Conservation (phyloP, 2,113 vertebrate species). For the Camelus bactrianus region DNA sequence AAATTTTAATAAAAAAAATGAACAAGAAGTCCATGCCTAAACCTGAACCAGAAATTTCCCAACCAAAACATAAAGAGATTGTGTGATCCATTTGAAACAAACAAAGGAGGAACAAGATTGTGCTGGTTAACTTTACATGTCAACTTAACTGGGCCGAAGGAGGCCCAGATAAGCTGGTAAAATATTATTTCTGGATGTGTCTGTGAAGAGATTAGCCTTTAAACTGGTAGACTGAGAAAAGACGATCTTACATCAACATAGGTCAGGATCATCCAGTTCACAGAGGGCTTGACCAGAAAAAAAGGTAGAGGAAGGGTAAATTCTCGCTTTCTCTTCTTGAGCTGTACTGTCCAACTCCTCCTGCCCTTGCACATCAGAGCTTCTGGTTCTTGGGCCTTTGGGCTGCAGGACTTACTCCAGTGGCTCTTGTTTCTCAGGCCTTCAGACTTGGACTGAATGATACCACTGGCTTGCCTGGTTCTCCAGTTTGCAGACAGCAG, state of each 20-base stretch:
- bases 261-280: background rate
- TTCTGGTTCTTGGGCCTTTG: background rate
- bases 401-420: background rate
- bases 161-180: background rate
- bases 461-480: background rate
- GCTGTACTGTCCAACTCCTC: background rate
- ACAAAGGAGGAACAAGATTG: background rate
- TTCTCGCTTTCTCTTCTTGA: background rate
- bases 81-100: background rate
- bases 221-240: background rate
- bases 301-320: background rate
- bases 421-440: background rate
- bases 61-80: conserved; percentile 14
- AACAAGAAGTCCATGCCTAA: conserved; percentile 29
- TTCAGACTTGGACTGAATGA: background rate
- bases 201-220: background rate
- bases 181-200: background rate
- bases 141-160: background rate
- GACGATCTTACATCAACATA: background rate
- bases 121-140: background rate
- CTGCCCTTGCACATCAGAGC: background rate
- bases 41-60: conserved; percentile 39
- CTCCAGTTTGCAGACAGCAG: background rate
- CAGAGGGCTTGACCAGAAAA: background rate
- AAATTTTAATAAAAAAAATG: background rate